Conservation (phyloP, 2,797 vertebrate genomes). For the Oreochromis grahami region DNA sequence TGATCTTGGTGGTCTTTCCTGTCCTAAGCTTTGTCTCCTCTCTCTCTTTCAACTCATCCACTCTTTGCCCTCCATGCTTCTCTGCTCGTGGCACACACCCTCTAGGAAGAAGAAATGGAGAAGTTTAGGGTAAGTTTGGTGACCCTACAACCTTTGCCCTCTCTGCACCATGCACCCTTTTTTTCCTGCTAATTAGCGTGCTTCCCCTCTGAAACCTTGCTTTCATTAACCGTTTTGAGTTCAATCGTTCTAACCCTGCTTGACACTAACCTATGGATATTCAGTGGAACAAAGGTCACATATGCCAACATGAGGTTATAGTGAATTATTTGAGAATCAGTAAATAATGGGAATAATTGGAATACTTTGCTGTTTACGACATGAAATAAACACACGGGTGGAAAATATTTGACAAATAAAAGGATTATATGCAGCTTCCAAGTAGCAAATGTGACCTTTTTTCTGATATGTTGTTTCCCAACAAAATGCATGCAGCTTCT, state of each 20-base stretch:
- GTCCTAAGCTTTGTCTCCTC: constrained; percentile 90
- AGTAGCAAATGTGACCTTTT: constrained; percentile 62
- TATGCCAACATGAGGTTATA: constrained; percentile 31
- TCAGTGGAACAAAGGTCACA: constrained; percentile 52
- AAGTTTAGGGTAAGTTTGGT: constrained; percentile 98
- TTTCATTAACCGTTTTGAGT: constrained; percentile 55
- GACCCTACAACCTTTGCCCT: constrained; percentile 63
- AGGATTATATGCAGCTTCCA: background rate
- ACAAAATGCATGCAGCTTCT: constrained; percentile 56
- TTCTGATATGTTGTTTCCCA: constrained; percentile 3
- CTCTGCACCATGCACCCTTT: constrained; percentile 38
- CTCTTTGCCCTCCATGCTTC: constrained; percentile 86
- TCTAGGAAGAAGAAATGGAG: constrained; percentile 99
- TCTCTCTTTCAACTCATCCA: constrained; percentile 59
- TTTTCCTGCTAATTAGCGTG: constrained; percentile 9
- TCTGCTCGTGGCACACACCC: constrained; percentile 89
- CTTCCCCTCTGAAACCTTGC: constrained; percentile 46
- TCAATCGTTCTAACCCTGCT: constrained; percentile 44
- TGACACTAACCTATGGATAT: constrained; percentile 8
- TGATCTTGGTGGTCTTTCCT: constrained; percentile 88
- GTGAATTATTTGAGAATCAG: background rate
- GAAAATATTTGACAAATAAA: background rate
- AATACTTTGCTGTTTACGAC: background rate
- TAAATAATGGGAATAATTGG: background rate
- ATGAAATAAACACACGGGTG: background rate